A percentile compares a stretch with the other conserved stretches of the same genome.
Evolutionary conservation across 1,140 invertebrate genomes (phyloP).

Genomic region (Ephestia elutella): DNA sequence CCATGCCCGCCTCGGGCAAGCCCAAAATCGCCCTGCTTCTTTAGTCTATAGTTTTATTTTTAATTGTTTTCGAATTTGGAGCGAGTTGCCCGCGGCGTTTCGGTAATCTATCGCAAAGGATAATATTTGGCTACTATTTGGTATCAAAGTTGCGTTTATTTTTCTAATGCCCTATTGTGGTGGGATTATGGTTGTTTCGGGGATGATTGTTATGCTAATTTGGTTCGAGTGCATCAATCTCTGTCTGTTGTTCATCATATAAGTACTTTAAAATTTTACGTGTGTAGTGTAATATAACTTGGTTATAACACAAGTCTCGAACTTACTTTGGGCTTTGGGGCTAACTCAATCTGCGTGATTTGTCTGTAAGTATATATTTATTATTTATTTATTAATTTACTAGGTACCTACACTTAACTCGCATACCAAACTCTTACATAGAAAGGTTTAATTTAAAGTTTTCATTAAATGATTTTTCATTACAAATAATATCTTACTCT

Average conservation of each 20-base stretch:
- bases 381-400: too few relatives aligned
- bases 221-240: not conserved
- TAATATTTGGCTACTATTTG: not conserved
- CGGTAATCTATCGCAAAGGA: not conserved
- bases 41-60: slow-evolving; percentile 34
- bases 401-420: too few relatives aligned
- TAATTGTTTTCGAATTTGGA: slow-evolving; percentile 61
- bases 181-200: not conserved
- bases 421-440: too few relatives aligned
- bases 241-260: not conserved
- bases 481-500: too few relatives aligned
- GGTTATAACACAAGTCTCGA: too few relatives aligned
- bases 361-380: too few relatives aligned
- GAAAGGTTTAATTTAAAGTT: too few relatives aligned
- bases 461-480: too few relatives aligned
- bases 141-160: not conserved
- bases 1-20: slow-evolving; percentile 56
- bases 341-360: too few relatives aligned
- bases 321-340: too few relatives aligned
- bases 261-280: not conserved
- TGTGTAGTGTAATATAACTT: too few relatives aligned
- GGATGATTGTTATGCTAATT: not conserved
- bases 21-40: slow-evolving; percentile 27
- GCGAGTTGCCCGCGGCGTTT: slow-evolving; percentile 9
- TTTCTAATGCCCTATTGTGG: not conserved